phyloP scores from a whole-genome alignment of 2,113 vertebrate genomes.

The Myiopsitta monachus region DNA sequence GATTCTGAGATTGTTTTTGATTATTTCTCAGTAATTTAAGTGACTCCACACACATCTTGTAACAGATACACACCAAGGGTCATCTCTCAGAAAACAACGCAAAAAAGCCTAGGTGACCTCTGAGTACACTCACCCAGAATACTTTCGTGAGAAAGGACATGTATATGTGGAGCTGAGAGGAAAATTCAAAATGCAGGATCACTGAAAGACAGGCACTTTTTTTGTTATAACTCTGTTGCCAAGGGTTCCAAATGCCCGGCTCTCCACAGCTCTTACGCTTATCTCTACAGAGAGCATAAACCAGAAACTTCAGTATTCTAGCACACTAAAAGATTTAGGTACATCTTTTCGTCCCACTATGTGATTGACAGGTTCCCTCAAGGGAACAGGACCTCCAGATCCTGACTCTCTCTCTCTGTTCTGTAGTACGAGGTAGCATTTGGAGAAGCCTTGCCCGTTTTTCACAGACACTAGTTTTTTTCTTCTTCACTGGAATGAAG shows the following conservation, averaged over 20 bases:
- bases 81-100: background rate
- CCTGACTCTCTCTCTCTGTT: background rate
- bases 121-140: background rate
- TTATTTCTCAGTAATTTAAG: background rate
- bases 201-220: background rate
- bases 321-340: background rate
- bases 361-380: background rate
- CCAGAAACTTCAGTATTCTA: background rate
- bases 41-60: background rate
- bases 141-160: background rate
- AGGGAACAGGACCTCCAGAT: background rate
- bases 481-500: background rate
- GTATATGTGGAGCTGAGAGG: background rate
- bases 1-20: background rate
- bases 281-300: background rate
- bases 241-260: background rate
- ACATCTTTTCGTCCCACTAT: background rate
- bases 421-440: background rate
- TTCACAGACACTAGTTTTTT: background rate
- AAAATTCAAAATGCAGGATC: background rate
- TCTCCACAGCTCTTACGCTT: background rate
- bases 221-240: background rate
- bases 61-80: background rate
- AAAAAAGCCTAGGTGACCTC: background rate
- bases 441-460: background rate